Evolutionary conservation across 2,797 vertebrate genomes (phyloP).

Genomic region (Meda fulgida): DNA sequence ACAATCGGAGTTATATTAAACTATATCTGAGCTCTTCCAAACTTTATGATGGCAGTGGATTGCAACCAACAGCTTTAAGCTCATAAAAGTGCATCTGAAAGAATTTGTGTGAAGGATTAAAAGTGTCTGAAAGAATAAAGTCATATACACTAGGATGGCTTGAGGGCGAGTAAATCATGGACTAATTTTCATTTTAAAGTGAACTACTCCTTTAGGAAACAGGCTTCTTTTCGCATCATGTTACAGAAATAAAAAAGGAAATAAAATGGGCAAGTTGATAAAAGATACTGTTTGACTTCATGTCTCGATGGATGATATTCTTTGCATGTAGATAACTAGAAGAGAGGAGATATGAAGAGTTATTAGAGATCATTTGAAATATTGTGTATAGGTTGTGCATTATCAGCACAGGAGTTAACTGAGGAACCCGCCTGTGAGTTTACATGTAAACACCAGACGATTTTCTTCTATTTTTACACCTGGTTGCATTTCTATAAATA

Average conservation of each 20-base stretch:
- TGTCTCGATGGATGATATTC: slow-evolving; percentile 98
- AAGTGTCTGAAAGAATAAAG: no score
- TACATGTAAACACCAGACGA: slow-evolving; percentile 46
- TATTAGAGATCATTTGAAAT: not conserved
- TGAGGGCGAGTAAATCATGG: no score
- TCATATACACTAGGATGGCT: no score
- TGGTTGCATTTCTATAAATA: slow-evolving; percentile 41
- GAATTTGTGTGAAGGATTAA: no score
- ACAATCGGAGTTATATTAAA: no score
- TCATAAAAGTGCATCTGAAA: no score
- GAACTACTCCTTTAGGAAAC: not conserved
- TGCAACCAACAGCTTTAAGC: no score
- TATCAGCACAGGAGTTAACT: not conserved
- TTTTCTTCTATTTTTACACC: slow-evolving; percentile 14
- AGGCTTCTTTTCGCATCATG: not conserved
- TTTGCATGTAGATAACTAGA: slow-evolving; percentile 95
- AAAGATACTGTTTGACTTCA: slow-evolving; percentile 99
- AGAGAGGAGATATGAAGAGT: slow-evolving; percentile 25
- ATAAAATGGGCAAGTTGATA: not conserved
- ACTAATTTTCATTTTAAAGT: no score
- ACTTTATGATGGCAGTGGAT: no score
- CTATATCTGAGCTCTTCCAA: no score
- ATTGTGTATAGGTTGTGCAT: not conserved
- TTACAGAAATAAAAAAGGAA: not conserved
- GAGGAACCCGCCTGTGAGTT: slow-evolving; percentile 34